Evolutionary conservation across 2,888 invertebrate species (phyloP), one percentile per base, ranked within the genome.

Genomic region (Torymus tubicola): DNA sequence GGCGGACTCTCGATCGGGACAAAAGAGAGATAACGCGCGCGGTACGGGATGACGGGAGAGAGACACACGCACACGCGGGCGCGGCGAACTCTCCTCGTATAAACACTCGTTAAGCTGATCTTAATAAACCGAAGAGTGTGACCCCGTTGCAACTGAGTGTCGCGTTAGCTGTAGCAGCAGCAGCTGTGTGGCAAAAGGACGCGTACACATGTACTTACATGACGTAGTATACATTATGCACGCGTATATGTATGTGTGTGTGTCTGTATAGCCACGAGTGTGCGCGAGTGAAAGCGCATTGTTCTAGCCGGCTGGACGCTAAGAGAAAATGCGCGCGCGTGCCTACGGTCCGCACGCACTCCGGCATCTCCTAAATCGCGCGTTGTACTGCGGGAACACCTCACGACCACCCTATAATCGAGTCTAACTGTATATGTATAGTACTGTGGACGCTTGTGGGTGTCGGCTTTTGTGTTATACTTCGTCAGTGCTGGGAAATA

Each of bases 271-370:
- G 31, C 31, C 65, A 31, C 57, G 53, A 77, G 70, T 71, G 77
- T 71, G 70, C 70, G 77, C 77, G 53, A 77, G 77, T 77, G 77
- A 77, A 77, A 77, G 77, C 77, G 77, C 77, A 65, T 71, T 77
- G 70, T 77, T 71, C 64, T 24, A 61, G 42, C 42, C 12, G 3
- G 65, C 65, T 21, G 65, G 18, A 58, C 64, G 55, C 12, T 42
- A 42, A 31, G 31, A 64, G 50, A 50, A 64, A 42, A 64, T n/a
- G 64, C 31, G 21, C 52, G 5, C 8, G 67, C 42, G 8, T 42
- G 42, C 42, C 42, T 42, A 42, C 42, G 42, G 42, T 42, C 42
- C 42, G 42, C 42, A 42, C 42, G 42, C 42, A 2, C 21, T 21
- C 21, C 8, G 42, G 42, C 42, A 8, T 42, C 42, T 42, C 42